Conservation (phyloP, 2,113 vertebrate species). For the Seriola aureovittata region DNA sequence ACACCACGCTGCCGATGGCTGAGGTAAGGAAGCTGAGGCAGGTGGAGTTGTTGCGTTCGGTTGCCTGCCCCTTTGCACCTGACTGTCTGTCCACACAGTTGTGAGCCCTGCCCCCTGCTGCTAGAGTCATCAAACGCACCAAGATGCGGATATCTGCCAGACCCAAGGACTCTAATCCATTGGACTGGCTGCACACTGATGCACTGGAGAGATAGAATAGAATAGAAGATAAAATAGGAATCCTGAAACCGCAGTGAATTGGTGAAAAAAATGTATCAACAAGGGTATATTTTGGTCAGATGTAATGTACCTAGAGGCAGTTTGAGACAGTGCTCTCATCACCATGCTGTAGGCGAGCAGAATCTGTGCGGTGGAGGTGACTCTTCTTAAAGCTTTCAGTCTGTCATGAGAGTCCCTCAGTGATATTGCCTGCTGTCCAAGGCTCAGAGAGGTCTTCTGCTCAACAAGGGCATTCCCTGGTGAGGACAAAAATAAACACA, state of each 20-base stretch:
- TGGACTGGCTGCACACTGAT: slow-evolving; percentile 79
- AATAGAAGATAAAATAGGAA: not conserved
- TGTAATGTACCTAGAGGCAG: slow-evolving; percentile 82
- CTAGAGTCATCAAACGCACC: slow-evolving; percentile 86
- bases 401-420: slow-evolving; percentile 84
- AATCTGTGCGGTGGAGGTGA: slow-evolving; percentile 86
- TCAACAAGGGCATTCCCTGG: slow-evolving; percentile 70
- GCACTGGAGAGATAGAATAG: slow-evolving; percentile 58
- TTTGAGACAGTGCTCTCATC: slow-evolving; percentile 85
- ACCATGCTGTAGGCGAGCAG: slow-evolving; percentile 88
- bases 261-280: not conserved
- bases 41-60: slow-evolving; percentile 73
- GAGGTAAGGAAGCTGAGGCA: slow-evolving; percentile 85
- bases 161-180: slow-evolving; percentile 86
- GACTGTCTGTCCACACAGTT: slow-evolving; percentile 69
- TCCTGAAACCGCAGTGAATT: slow-evolving; percentile 19
- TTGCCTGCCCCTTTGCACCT: slow-evolving; percentile 53
- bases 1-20: slow-evolving; percentile 85
- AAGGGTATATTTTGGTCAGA: not conserved
- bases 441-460: slow-evolving; percentile 79
- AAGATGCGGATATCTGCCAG: slow-evolving; percentile 86
- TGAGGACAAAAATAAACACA: slow-evolving; percentile 25
- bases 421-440: slow-evolving; percentile 85
- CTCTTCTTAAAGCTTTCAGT: slow-evolving; percentile 84
- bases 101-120: slow-evolving; percentile 83